Percentiles rank a stretch among this genome's conserved stretches.
Conservation (phyloP, 2,888 invertebrate species). For the Altica lythri region DNA sequence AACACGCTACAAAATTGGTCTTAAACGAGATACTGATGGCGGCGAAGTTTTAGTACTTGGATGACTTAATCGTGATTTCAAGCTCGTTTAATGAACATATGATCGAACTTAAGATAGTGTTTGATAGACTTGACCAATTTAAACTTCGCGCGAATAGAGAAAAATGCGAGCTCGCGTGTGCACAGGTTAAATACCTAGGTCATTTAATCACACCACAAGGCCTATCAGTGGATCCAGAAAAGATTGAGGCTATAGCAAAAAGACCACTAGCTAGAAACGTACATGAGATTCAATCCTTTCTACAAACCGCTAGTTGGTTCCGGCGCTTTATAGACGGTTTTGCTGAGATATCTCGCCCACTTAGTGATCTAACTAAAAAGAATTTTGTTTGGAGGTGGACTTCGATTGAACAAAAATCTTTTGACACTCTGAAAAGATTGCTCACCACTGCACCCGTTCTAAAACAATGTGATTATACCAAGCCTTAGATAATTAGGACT, state of each 20-base stretch:
- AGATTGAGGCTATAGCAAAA: conserved; percentile 32
- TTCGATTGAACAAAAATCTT: conserved; percentile 27
- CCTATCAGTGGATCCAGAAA: conserved; percentile 34
- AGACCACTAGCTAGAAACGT: conserved; percentile 25
- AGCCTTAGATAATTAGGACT: conserved; percentile 40
- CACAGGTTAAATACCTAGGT: conserved; percentile 34
- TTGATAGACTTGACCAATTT: conserved; percentile 31
- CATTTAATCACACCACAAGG: conserved; percentile 30
- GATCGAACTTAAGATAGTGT: conserved; percentile 22
- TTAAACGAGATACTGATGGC: too few relatives aligned
- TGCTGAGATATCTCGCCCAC: conserved; percentile 33
- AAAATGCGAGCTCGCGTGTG: conserved; percentile 35
- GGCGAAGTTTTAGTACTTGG: too few relatives aligned
- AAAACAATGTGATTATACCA: conserved; percentile 31
- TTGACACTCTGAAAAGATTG: conserved; percentile 32
- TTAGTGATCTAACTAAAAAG: conserved; percentile 34
- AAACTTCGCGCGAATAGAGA: conserved; percentile 32
- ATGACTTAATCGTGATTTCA: too few relatives aligned
- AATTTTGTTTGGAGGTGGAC: conserved; percentile 25
- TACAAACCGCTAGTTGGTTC: conserved; percentile 37
- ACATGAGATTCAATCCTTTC: conserved; percentile 30
- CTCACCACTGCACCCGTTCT: conserved; percentile 39
- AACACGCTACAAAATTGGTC: too few relatives aligned
- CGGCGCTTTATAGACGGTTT: conserved; percentile 34
- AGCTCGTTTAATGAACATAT: too few relatives aligned